Evolutionary conservation across 2,113 vertebrate species (phyloP), one percentile per base, ranked within the genome.

Genomic region (Rhea americana): DNA sequence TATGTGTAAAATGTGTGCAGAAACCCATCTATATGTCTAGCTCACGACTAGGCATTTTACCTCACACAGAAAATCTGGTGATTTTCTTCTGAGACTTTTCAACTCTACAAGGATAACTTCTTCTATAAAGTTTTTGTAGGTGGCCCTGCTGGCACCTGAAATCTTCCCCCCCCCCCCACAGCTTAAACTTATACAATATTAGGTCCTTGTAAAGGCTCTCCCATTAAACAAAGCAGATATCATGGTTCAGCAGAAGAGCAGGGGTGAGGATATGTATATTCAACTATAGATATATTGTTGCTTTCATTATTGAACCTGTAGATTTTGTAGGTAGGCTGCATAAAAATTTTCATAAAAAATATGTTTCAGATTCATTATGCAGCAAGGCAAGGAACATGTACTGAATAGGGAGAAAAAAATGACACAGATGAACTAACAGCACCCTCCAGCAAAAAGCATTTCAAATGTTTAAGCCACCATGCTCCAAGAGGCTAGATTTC

Each of bases 361-460:
- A 9, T n/a, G 48, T 82, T 81, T 87, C 55, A 13, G 72, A 37
- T 68, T 89, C 56, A 55, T 86, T 88, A 65, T 63, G 22, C 41
- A 85, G 19, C 26, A 7, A 41, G 70, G 8, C 25, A 53, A 55
- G 28, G 26, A 39, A 85, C 11, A 35, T 30, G 24, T 82, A 48
- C 12, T 35, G 32, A 58, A 56, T 26, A 41, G 56, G 13, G 53
- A 73, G 24, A 25, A 17, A 73, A 43, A n/a, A 48, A 85, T 50
- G 8, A 4, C 16, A 37, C 5, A 21, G 25, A 74, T 83, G 32
- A 5, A 3, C 11, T 85, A 85, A 26, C 8, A 59, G 22, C 13
- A 94, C 45, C 65, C 77, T 89, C 71, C 67, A 92, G 82, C 48
- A 61, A 91, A 71, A 94, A 92, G 2, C 32, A 63, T 80, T 20